phyloP scores from a whole-genome alignment of 2,888 invertebrate genomes.

The Phengaris alcon region DNA sequence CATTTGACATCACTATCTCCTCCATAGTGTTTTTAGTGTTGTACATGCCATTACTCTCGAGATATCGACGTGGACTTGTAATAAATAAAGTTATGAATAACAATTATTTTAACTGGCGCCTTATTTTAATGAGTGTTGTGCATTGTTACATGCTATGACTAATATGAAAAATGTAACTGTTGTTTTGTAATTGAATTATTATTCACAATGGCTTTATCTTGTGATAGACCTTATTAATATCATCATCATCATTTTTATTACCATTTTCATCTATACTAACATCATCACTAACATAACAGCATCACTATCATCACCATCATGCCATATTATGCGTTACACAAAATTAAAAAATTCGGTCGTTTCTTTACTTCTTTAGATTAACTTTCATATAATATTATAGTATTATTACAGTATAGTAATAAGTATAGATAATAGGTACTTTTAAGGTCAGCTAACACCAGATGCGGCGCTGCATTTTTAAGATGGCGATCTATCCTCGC shows the following conservation, averaged over 20 bases:
- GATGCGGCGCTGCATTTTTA: too few relatives aligned
- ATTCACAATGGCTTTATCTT: not conserved
- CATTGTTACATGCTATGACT: slow-evolving; percentile 38
- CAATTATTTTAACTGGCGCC: slow-evolving; percentile 35
- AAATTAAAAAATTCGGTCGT: too few relatives aligned
- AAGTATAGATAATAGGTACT: too few relatives aligned
- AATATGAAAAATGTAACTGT: not conserved
- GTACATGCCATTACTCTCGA: slow-evolving; percentile 58
- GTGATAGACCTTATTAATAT: not conserved
- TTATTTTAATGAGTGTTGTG: slow-evolving; percentile 34
- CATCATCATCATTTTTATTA: not conserved
- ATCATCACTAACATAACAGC: not conserved
- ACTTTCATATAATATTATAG: too few relatives aligned
- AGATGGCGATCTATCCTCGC: too few relatives aligned
- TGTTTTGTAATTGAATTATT: not conserved
- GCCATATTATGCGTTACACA: too few relatives aligned
- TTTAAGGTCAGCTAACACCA: too few relatives aligned
- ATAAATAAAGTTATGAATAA: slow-evolving; percentile 24
- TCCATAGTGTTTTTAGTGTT: slow-evolving; percentile 58
- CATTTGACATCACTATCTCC: slow-evolving; percentile 59
- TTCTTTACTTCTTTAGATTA: too few relatives aligned
- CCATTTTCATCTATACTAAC: not conserved
- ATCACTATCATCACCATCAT: too few relatives aligned
- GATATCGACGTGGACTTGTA: slow-evolving; percentile 21
- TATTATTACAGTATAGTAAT: too few relatives aligned